Base-by-base conservation (phyloP, 1,140 invertebrate species). In the Drosophila micromelanica region DNA sequence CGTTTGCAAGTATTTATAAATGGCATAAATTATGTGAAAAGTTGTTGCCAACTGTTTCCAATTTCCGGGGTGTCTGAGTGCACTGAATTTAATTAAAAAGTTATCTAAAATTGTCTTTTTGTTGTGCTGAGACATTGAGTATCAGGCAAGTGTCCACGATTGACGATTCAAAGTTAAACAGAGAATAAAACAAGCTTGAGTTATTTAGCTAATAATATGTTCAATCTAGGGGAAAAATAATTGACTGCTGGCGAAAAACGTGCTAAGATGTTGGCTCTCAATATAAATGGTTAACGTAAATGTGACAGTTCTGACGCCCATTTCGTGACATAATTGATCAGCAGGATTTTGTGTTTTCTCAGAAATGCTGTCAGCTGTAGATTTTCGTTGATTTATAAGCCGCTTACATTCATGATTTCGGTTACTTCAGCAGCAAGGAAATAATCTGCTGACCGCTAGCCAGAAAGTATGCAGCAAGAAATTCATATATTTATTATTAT, bases 21-120 rank as follows among this genome's bases (percentile, higher is more conserved):
- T 56, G 78, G 71, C 78, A 86, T 86, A 86, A 87, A 76, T 86
- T 81, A 86, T 86, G 76, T 70, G 78, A 81, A 86, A 86, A 86
- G 74, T 87, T 86, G 71, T 55, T 71, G 56, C 80, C 59, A 78
- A 82, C 71, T 81, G 70, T 82, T 78, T 77, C 56, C 72, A 59
- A 13, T 65, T 74, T 13, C 30, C 20, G 7, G 5, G 15, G 15
- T n/a, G 35, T 5, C 38, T 2, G 40, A 15, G 17, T 27, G 30
- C 38, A 54, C 70, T 78, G 68, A 49, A 52, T 86, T 78, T 87
- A 86, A 86, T 86, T 86, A 78, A 87, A 86, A 86, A 86, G 78
- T 81, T 86, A 42, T 37, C 35, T 40, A 48, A 48, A 35, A 12
- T 46, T 51, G 8, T 32, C 7, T 32, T 32, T 8, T 32, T 42